Percentiles rank a stretch among this genome's conserved stretches.
Conservation (phyloP, 1,140 invertebrate species). For the Conus ventricosus region DNA sequence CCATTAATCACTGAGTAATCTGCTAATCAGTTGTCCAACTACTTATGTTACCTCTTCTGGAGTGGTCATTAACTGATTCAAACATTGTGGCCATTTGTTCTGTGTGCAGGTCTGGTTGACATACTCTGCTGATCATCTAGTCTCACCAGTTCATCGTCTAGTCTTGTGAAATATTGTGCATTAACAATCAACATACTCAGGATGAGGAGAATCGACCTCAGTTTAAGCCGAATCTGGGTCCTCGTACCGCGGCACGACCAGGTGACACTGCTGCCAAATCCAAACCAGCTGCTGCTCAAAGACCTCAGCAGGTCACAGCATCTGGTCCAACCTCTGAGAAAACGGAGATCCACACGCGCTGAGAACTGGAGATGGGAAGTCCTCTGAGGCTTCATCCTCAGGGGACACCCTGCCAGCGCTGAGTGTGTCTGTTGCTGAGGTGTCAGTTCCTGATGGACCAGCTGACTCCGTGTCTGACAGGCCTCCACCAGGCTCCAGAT, state of each 20-base stretch:
- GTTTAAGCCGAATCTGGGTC: slow-evolving; percentile 55
- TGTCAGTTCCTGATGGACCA: background rate
- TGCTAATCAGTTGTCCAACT: no score
- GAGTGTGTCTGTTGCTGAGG: no score
- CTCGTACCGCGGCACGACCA: slow-evolving; percentile 21
- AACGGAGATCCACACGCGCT: background rate
- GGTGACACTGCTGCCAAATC: slow-evolving; percentile 14
- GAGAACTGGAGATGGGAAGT: background rate
- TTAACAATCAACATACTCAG: background rate
- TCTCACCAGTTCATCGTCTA: background rate
- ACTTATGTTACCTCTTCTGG: no score
- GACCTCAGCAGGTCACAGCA: background rate
- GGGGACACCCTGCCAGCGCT: background rate
- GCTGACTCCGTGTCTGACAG: background rate
- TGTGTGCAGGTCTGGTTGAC: background rate
- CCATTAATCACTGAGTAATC: no score
- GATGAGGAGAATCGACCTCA: slow-evolving; percentile 52
- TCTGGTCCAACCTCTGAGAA: background rate
- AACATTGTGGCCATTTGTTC: no score
- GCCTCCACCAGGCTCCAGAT: background rate
- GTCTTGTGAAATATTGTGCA: background rate
- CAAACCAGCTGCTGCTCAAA: background rate
- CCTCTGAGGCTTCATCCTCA: background rate
- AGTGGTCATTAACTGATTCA: no score
- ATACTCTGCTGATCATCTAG: background rate